Evolutionary conservation across 2,113 vertebrate genomes (phyloP).

Genomic region (Echinops telfairi): DNA sequence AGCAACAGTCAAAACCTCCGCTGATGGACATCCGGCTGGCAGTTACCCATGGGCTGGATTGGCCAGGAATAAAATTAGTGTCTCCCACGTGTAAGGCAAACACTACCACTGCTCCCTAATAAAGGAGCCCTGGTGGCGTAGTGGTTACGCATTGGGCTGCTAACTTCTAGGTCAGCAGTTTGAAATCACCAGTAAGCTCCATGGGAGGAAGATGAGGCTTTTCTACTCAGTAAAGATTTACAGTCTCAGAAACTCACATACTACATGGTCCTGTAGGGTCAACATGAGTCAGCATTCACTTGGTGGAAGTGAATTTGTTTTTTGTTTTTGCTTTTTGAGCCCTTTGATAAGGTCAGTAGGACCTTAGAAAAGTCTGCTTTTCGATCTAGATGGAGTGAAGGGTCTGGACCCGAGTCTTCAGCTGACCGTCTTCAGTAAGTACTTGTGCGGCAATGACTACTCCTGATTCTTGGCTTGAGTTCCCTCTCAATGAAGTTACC

Average conservation of each 20-base stretch:
- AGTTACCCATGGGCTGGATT: background rate
- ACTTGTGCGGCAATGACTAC: background rate
- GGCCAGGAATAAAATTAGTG: background rate
- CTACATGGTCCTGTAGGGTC: too few relatives aligned
- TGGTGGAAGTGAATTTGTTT: too few relatives aligned
- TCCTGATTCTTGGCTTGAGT: background rate
- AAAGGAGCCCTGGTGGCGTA: too few relatives aligned
- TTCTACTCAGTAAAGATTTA: too few relatives aligned
- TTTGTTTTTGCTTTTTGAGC: background rate
- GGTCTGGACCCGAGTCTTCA: background rate
- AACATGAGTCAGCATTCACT: too few relatives aligned
- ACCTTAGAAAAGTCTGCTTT: slow-evolving; percentile 20
- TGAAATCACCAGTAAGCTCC: too few relatives aligned
- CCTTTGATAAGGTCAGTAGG: slow-evolving; percentile 13
- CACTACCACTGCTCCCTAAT: background rate
- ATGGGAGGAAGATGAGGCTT: too few relatives aligned
- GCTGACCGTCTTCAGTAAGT: background rate
- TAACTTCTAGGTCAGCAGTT: too few relatives aligned
- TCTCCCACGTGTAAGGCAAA: background rate
- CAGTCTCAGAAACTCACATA: too few relatives aligned
- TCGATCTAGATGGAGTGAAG: background rate
- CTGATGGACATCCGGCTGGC: background rate
- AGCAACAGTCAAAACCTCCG: background rate
- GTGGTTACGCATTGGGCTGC: too few relatives aligned
- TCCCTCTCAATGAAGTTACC: background rate